Evolutionary conservation across 2,888 invertebrate genomes (phyloP).

Genomic region (Apotomis capreana): DNA sequence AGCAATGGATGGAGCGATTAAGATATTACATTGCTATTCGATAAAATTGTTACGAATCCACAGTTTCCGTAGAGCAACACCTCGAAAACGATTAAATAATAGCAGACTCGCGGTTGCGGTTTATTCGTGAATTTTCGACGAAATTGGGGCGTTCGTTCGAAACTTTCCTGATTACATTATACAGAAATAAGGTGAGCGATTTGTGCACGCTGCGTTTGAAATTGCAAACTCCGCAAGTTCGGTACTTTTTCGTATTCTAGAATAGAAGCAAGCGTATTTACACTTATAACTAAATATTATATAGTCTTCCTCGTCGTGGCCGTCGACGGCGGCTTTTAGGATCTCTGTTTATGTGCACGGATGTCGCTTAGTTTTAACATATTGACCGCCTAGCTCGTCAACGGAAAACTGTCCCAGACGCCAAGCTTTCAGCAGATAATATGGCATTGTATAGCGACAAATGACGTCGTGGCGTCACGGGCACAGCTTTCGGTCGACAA

Average conservation of each 20-base stretch:
- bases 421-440: no score
- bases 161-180: conserved; percentile 72
- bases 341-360: no score
- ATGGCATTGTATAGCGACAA: no score
- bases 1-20: conserved; percentile 17
- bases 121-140: conserved; percentile 70
- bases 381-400: no score
- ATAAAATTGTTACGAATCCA: conserved; percentile 59
- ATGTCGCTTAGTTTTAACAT: no score
- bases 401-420: no score
- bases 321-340: no score
- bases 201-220: conserved; percentile 46
- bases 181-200: conserved; percentile 67
- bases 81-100: conserved; percentile 78
- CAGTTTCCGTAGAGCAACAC: conserved; percentile 73
- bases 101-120: conserved; percentile 71
- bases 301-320: no score
- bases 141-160: conserved; percentile 69
- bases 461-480: no score
- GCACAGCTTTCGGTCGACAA: no score
- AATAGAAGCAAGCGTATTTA: no score
- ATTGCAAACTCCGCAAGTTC: neutral
- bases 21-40: conserved; percentile 44
- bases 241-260: neutral
- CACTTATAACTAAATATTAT: no score